Percentiles rank a stretch among this genome's conserved stretches.
Conservation (phyloP, 2,888 invertebrate species). For the Cantharis rufa region DNA sequence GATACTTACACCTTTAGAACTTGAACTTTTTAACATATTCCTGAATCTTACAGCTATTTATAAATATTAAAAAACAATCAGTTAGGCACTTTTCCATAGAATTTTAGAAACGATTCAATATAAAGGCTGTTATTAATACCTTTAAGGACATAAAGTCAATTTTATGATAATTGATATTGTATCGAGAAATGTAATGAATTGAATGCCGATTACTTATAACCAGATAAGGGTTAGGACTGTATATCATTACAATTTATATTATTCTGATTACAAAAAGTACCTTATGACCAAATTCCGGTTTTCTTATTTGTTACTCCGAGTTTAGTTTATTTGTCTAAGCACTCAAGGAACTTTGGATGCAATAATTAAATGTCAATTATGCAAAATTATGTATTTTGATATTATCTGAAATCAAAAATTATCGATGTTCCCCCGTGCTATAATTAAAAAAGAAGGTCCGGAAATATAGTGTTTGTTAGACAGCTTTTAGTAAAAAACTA, state of each 20-base stretch:
- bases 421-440: background rate
- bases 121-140: background rate
- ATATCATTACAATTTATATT: background rate
- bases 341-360: background rate
- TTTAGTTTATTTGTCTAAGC: background rate
- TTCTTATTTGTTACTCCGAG: background rate
- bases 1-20: background rate
- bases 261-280: background rate
- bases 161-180: background rate
- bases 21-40: background rate
- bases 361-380: background rate
- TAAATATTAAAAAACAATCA: background rate
- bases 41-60: background rate
- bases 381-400: background rate
- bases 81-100: background rate
- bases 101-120: background rate
- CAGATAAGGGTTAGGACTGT: background rate
- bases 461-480: background rate
- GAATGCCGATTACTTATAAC: background rate
- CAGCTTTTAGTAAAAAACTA: background rate
- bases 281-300: background rate
- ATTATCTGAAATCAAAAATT: background rate
- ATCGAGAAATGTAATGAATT: background rate
- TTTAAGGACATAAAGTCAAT: background rate
- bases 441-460: background rate